phyloP scores from a whole-genome alignment of 1,140 invertebrate genomes.

The Theocolax elegans region DNA sequence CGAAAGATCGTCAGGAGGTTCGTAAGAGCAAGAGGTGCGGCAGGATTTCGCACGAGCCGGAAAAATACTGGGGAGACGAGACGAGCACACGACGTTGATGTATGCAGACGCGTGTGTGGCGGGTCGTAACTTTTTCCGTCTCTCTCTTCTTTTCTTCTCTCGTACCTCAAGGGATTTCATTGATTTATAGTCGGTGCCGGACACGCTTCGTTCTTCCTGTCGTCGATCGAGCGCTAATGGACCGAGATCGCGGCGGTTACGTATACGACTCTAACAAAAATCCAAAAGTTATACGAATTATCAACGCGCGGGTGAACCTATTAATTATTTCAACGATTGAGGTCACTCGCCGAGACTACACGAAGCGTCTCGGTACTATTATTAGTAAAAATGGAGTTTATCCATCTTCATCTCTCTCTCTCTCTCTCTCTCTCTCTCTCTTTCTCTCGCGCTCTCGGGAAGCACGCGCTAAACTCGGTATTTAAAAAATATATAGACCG shows the following conservation, averaged over 20 bases:
- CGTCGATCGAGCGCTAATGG: constrained; percentile 12
- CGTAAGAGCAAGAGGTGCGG: no score
- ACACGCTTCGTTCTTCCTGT: neutral
- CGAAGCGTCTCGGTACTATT: no score
- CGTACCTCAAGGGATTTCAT: constrained; percentile 10
- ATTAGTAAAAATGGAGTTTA: no score
- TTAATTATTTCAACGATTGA: neutral
- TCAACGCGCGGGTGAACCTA: no score
- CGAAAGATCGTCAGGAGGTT: no score
- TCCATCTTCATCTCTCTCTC: no score
- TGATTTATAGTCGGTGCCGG: neutral
- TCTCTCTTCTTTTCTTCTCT: neutral
- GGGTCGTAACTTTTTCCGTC: neutral
- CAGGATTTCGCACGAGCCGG: no score
- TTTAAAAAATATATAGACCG: constrained; percentile 5
- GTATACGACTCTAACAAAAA: no score
- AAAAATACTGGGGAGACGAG: neutral
- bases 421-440: neutral
- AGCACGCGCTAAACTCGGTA: neutral
- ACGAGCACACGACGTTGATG: constrained; percentile 1
- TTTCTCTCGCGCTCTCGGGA: neutral
- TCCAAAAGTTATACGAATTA: no score
- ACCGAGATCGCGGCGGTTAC: neutral
- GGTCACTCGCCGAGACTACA: neutral
- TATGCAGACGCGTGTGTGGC: neutral